Conservation (phyloP, 1,140 invertebrate genomes). For the Pomacea maculata region DNA sequence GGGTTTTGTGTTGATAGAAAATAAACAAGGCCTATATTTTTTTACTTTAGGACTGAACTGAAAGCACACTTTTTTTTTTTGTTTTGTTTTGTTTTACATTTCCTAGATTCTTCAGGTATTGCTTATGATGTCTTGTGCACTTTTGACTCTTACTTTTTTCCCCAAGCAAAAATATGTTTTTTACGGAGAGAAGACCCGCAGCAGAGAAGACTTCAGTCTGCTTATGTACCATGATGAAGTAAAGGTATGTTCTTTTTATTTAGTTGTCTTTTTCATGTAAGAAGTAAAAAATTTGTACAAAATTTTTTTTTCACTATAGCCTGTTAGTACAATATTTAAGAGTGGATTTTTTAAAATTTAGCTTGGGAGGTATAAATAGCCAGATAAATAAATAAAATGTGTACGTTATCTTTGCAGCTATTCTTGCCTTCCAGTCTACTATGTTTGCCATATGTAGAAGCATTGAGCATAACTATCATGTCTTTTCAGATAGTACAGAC, state of each 20-base stretch:
- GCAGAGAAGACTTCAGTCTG: slow-evolving; percentile 65
- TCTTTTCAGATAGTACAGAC: too few species aligned
- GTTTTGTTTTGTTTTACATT: neutral
- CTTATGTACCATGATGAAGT: slow-evolving; percentile 67
- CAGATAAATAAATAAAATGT: neutral
- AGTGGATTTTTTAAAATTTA: neutral
- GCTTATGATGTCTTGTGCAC: neutral
- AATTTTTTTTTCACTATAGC: too few species aligned
- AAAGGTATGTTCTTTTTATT: slow-evolving; percentile 36
- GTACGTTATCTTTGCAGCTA: neutral
- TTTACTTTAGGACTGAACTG: too few species aligned
- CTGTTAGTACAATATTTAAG: too few species aligned
- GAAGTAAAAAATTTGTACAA: too few species aligned
- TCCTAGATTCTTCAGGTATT: neutral
- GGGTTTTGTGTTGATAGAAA: neutral
- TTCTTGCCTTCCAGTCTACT: neutral
- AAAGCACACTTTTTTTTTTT: too few species aligned
- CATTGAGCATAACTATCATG: too few species aligned
- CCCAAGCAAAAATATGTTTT: slow-evolving; percentile 49
- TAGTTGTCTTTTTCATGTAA: too few species aligned
- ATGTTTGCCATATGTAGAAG: too few species aligned
- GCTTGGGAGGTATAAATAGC: neutral
- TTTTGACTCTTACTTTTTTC: neutral
- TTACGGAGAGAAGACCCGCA: slow-evolving; percentile 57
- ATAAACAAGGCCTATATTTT: neutral